Evolutionary conservation across 2,797 vertebrate species (phyloP), one percentile per base, ranked within the genome.

Genomic region (Nannoperca obscura): DNA sequence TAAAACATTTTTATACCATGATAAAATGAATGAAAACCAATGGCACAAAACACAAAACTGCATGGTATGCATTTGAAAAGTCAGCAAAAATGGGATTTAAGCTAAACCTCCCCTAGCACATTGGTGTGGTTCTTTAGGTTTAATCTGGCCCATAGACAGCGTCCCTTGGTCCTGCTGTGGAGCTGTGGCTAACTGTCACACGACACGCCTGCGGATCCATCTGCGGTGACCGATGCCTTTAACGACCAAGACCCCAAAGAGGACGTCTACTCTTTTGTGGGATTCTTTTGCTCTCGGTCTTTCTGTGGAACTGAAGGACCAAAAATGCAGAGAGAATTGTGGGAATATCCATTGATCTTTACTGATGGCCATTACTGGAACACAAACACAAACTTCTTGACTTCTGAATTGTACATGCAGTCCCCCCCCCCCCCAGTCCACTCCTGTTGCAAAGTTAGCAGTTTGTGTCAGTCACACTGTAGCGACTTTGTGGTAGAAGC

Each of bases 401-500:
- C 64, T 70, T 78, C 40, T 76, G 66, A 58, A 74, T 71, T 75
- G 74, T 72, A 80, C 66, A 14, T 10, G 58, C 19, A 8, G 59
- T 4, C 53, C 82, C 65, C 46, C 52, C 68, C 46, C 55, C 68
- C 10, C 19, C 70, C 69, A 55, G 82, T 81, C 66, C 40, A 27
- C 71, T 81, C 59, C 66, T 81, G 61, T 81, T 76, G 76, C 84
- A 52, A 83, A 74, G 69, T 73, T 71, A 85, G 73, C 76, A 27
- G 80, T 74, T 78, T 57, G 66, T 87, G 73, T 86, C 34, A 65
- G 80, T 82, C 82, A 73, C 83, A 32, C 53, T 65, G 80, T 89
- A 88, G 85, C 63, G 30, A 73, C 86, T 79, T 84, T 88, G 91
- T 89, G 91, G 88, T 88, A 83, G 89, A 89, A 81, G 65, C 72